phyloP scores from a whole-genome alignment of 2,888 invertebrate genomes.

The Chrysolina americana region DNA sequence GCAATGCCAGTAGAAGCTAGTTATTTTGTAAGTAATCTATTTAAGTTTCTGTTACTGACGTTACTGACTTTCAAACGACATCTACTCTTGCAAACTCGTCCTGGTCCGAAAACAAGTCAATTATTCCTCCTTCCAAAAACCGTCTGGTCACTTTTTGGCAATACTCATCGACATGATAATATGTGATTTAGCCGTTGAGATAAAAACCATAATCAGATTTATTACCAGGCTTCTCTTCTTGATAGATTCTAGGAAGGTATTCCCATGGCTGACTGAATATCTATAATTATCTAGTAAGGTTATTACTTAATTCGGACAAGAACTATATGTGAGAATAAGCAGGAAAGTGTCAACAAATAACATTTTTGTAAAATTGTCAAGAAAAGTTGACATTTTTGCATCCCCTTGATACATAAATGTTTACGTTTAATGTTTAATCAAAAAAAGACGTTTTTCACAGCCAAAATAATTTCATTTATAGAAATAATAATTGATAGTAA shows the following conservation, averaged over 20 bases:
- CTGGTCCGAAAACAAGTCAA: neutral
- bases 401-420: too few relatives aligned
- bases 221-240: slow-evolving; percentile 7
- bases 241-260: slow-evolving; percentile 15
- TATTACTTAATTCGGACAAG: slow-evolving; percentile 17
- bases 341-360: too few relatives aligned
- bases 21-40: too few relatives aligned
- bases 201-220: slow-evolving; percentile 32
- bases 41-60: too few relatives aligned
- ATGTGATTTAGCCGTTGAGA: neutral
- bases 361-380: too few relatives aligned
- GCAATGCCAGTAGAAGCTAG: too few relatives aligned
- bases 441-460: too few relatives aligned
- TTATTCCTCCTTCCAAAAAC: neutral
- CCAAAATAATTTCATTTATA: too few relatives aligned
- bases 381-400: too few relatives aligned
- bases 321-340: neutral
- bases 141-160: neutral
- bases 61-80: too few relatives aligned
- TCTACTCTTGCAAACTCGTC: neutral
- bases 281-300: slow-evolving; percentile 11
- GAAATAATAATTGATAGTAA: too few relatives aligned
- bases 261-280: neutral
- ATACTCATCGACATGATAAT: neutral
- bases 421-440: too few relatives aligned